phyloP scores from a whole-genome alignment of 2,797 vertebrate genomes.

The Aotus griseimembra region DNA sequence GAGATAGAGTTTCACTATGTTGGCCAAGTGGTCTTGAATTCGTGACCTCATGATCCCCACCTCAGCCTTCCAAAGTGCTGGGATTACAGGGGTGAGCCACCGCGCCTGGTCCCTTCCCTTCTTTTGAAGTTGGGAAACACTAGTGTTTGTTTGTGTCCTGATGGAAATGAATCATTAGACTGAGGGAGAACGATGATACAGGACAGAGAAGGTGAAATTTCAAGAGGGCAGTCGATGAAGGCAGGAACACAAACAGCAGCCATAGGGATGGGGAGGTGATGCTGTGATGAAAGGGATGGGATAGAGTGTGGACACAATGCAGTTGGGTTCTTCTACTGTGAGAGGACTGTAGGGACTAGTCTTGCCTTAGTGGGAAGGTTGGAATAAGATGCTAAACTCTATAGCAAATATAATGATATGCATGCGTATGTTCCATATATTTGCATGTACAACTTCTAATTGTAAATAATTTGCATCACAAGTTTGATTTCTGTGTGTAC shows the following conservation, averaged over 20 bases:
- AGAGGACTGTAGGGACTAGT: background rate
- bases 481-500: background rate
- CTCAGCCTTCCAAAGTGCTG: no score
- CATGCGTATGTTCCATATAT: background rate
- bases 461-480: background rate
- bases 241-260: background rate
- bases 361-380: background rate
- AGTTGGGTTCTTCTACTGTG: background rate
- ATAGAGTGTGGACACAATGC: background rate
- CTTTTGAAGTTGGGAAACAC: background rate
- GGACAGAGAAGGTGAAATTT: background rate
- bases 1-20: no score
- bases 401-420: background rate
- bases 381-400: background rate
- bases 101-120: rapidly evolving
- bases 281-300: background rate
- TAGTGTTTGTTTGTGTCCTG: background rate
- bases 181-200: background rate
- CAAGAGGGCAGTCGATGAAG: background rate
- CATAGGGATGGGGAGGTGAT: background rate
- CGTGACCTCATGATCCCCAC: no score
- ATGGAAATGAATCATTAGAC: background rate
- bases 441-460: background rate
- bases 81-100: no score
- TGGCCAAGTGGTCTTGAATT: no score